These are phyloP conservation scores for Brachyrhaphis roseni DNA, from an alignment of 2,797 vertebrate species.

Conservation along the genomic window DNA sequence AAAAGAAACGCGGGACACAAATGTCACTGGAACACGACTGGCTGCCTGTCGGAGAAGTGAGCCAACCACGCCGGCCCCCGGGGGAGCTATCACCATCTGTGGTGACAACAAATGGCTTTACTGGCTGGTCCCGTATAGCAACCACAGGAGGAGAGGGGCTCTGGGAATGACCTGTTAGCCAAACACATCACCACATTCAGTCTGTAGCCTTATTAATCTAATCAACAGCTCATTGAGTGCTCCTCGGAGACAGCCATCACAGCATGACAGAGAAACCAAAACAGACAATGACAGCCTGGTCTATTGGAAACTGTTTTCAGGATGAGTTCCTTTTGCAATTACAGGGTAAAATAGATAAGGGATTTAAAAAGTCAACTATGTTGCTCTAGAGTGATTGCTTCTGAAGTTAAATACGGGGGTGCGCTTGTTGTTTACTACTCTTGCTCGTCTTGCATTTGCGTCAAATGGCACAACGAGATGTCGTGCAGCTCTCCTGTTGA, in stretches of 20 bases:
- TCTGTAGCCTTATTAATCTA: slow-evolving; percentile 77
- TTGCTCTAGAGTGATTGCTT: slow-evolving; percentile 31
- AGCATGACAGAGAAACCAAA: slow-evolving; percentile 51
- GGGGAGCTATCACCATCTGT: slow-evolving; percentile 67
- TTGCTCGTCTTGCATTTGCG: slow-evolving; percentile 25
- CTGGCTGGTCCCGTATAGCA: slow-evolving; percentile 51
- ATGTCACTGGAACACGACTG: slow-evolving; percentile 57
- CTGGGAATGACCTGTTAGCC: slow-evolving; percentile 73
- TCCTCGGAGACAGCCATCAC: slow-evolving; percentile 69
- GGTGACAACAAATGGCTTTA: slow-evolving; percentile 70
- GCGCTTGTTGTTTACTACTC: slow-evolving; percentile 17
- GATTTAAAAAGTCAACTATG: slow-evolving; percentile 31
- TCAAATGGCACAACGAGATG: slow-evolving; percentile 16
- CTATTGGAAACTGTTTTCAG: slow-evolving; percentile 38
- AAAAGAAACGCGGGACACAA: slow-evolving; percentile 27
- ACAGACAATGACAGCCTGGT: slow-evolving; percentile 64
- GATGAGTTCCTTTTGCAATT: slow-evolving; percentile 52
- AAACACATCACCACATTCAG: slow-evolving; percentile 77
- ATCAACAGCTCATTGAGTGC: slow-evolving; percentile 69
- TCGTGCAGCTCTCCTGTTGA: slow-evolving; percentile 12
- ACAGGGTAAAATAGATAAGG: slow-evolving; percentile 32
- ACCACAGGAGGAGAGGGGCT: slow-evolving; percentile 61
- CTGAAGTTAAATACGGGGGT: slow-evolving; percentile 32
- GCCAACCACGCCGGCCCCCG: slow-evolving; percentile 49
- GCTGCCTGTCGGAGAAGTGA: slow-evolving; percentile 52